Percentiles rank a stretch among this genome's conserved stretches.
Conservation (phyloP, 1,140 invertebrate species). For the Cheumatopsyche charites region DNA sequence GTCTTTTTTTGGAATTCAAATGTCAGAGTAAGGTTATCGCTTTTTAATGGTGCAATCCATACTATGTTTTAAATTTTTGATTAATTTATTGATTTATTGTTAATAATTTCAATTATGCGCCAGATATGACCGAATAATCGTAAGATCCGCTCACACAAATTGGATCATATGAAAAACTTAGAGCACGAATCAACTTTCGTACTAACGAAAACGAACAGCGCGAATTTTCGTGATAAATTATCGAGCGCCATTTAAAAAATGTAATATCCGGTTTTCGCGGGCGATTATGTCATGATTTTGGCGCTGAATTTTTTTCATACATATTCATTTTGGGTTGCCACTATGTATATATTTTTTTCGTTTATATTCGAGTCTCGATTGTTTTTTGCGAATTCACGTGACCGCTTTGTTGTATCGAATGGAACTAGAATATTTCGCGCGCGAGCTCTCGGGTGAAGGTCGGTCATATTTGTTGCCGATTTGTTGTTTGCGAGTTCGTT, state of each 20-base stretch:
- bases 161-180: too few species aligned
- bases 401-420: conserved; percentile 25
- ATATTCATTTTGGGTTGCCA: not conserved
- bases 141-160: not conserved
- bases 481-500: conserved; percentile 11
- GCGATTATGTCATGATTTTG: conserved; percentile 3
- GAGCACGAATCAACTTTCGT: too few species aligned
- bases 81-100: too few species aligned
- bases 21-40: too few species aligned
- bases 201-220: too few species aligned
- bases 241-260: too few species aligned
- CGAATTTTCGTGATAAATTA: too few species aligned
- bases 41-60: too few species aligned
- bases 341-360: not conserved
- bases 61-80: too few species aligned
- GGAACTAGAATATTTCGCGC: conserved; percentile 19
- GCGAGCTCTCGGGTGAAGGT: conserved; percentile 20
- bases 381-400: conserved; percentile 5
- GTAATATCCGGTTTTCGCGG: conserved; percentile 3
- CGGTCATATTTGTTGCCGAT: conserved; percentile 12
- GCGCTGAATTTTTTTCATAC: not conserved
- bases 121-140: not conserved
- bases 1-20: too few species aligned
- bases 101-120: not conserved
- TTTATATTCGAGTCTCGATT: too few species aligned